Base-by-base conservation (phyloP, 1,140 invertebrate genomes). In the Tetramorium alpestre region DNA sequence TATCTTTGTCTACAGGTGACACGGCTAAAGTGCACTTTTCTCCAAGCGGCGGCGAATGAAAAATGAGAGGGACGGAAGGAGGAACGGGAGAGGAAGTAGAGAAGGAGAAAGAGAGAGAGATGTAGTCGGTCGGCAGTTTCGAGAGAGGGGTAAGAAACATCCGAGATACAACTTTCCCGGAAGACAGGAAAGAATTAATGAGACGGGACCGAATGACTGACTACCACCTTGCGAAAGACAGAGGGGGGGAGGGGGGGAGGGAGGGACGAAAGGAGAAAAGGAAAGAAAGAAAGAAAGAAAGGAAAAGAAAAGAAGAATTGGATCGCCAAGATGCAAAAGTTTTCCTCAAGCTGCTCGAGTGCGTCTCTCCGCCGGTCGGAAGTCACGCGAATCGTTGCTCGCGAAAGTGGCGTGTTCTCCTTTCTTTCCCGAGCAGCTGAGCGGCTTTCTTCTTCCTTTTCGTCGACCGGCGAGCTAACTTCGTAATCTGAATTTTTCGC, bases 1-100 rank as follows among this genome's bases (percentile, higher is more conserved):
- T 89, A 89, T 89, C 89, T 90, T 90, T 90, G 89, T 90, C 89
- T 90, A 90, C 84, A 77, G 88, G 88, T 90, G 88, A 90, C 88
- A 89, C 77, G 85, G 85, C 85, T 89, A 90, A 90, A 89, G 89
- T 90, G 89, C 89, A 90, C 89, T 90, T 89, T 89, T 87, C 88
- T 84, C 85, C 88, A 65, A 54, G 77, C 81, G 81, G 88, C 25
- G 73, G 73, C 80, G 85, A 90, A 90, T 90, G 88, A 90, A 87
- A 90, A 90, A 90, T 89, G 89, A 87, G 88, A 33, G 84, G 38
- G 76, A 28, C 13, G 44, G 44, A 16, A 78, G 13, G 18, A 41
- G 60, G 25, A 67, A 28, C 33, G 54, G 73, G 6, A 25, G 1
- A 22, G 18, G 11, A 7, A 13, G 58, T 44, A 49, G 18, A 62